Evolutionary conservation across 2,797 vertebrate genomes (phyloP), one percentile per base, ranked within the genome.

Genomic region (Psittacula derbiana): DNA sequence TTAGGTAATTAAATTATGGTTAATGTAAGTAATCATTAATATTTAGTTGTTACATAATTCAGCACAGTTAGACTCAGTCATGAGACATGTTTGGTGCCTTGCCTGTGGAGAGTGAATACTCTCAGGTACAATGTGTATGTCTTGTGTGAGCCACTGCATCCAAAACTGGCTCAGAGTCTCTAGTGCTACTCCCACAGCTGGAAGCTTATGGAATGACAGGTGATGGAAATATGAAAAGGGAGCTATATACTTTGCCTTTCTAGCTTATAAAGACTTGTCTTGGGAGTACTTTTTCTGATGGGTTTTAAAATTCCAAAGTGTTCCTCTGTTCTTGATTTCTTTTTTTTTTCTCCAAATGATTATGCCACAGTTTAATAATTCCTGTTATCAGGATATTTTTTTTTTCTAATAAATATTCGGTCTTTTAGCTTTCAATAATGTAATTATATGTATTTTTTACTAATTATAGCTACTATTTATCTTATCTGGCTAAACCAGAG

Each of bases 1-100:
- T 96, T 93, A 91, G 60, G 55, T 95, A 97, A 97, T 96, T 87
- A 95, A 97, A 97, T 97, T 88, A 95, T 90, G 61, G 70, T 67
- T 97, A 96, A 96, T 97, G 92, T 94, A 96, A 97, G 89, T 95
- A 94, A 96, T 97, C 96, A 87, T 88, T 94, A 93, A 96, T 96
- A 97, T 86, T 93, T 94, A 95, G 93, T 96, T 97, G 86, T 86
- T 79, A 38, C 87, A 91, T 96, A 96, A 97, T 71, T 90, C 75
- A 96, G 49, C 78, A 60, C 72, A 94, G 85, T 94, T 75, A 92
- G 78, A 90, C 81, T 96, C 90, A 86, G 88, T 88, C 49, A 14
- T 40, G 89, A 96, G 88, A 70, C 6, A 20, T 67, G 36, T 86
- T 94, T 97, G 80, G 53, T 84, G 78, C 88, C 87, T 92, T 67